A percentile compares a stretch with the other conserved stretches of the same genome.
These are phyloP conservation scores for Onychostoma macrolepis DNA, from an alignment of 2,113 vertebrate genomes.

Conservation along the genomic window DNA sequence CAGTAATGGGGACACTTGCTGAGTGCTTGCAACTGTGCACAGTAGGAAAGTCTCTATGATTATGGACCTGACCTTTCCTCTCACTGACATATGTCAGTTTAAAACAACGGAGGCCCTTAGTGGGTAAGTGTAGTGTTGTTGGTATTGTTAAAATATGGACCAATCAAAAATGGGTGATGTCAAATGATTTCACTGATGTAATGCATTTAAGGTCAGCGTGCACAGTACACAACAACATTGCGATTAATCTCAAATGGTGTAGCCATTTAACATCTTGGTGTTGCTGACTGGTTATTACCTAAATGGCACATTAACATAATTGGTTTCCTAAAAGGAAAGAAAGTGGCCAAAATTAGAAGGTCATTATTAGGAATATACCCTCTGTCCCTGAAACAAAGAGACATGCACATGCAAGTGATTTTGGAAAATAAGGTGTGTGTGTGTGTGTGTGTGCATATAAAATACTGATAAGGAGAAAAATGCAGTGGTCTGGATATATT, in stretches of 20 bases:
- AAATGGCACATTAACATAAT: constrained; percentile 35
- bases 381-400: neutral
- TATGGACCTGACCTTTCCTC: constrained; percentile 38
- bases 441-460: no score
- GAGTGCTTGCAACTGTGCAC: constrained; percentile 13
- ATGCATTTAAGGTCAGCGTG: neutral
- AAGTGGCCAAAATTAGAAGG: constrained; percentile 6
- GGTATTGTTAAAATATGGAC: constrained; percentile 11
- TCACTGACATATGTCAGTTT: constrained; percentile 29
- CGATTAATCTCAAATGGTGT: constrained; percentile 4
- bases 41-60: neutral
- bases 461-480: no score
- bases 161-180: constrained; percentile 16
- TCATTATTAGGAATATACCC: neutral
- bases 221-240: neutral
- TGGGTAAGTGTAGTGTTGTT: neutral
- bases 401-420: neutral
- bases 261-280: neutral
- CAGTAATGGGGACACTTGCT: constrained; percentile 35
- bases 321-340: constrained; percentile 2
- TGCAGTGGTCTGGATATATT: no score
- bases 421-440: neutral
- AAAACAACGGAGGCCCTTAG: constrained; percentile 15
- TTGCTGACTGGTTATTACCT: constrained; percentile 11
- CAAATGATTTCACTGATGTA: constrained; percentile 19